Evolutionary conservation across 2,888 invertebrate genomes (phyloP), one percentile per base, ranked within the genome.

Genomic region (Cosmia pyralina): DNA sequence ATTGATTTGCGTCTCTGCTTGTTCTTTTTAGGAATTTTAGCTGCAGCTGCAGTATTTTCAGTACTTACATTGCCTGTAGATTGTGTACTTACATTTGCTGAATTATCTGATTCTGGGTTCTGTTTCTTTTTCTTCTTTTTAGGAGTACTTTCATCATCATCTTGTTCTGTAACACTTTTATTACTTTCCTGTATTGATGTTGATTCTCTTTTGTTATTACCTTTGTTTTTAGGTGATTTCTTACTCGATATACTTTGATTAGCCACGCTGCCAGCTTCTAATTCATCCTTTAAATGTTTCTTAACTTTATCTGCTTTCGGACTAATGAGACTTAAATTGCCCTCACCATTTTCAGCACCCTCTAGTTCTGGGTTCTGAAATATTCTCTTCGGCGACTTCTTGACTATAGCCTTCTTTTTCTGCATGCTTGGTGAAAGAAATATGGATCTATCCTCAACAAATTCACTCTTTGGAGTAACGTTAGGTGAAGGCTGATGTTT

Each of bases 321-420:
- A 75, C 94, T 95, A 0, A 74, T 76, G 6, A 86, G 4, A 72
- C 72, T 87, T 13, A 79, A 57, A 63, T 85, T 85, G 64, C 80
- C 88, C 5, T 93, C 92, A n/a, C 87, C 88, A 63, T 92, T 92
- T 17, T 89, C 90, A 0, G 92, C 91, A 4, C 84, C 78, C 65
- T 95, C 95, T 74, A 93, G 84, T 66, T 95, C 94, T 4, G 93
- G 91, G 72, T 93, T 95, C 81, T 95, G 89, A 65, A 96, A 96
- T 85, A 96, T 96, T 75, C 96, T 92, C 82, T 96, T 96, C 0
- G 96, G 96, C 0, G 96, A 95, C 75, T 96, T 96, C 79, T 96
- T 96, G 8, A 94, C 91, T 38, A 96, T 92, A 52, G 94, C 95
- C 73, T 96, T 95, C 89, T 95, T 96, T 67, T 95, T 96, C 80